These are phyloP conservation scores for Gambusia holbrooki DNA, from an alignment of 2,113 vertebrate genomes.

Conservation along the genomic window DNA sequence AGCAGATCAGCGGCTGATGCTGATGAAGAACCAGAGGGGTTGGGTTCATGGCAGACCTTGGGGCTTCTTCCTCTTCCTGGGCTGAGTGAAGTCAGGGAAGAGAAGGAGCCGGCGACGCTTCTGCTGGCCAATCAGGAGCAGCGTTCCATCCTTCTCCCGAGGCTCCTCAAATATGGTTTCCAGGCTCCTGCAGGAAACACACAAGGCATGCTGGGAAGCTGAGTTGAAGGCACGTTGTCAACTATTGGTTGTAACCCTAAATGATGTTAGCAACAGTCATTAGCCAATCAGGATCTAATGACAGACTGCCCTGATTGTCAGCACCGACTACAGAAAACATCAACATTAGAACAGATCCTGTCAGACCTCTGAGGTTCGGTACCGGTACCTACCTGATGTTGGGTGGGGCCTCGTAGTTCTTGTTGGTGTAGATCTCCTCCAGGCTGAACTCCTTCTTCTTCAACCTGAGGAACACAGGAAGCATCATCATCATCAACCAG, in stretches of 20 bases:
- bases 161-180: constrained; percentile 98
- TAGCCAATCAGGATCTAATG: no score
- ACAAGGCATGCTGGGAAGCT: constrained; percentile 33
- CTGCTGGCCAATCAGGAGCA: constrained; percentile 91
- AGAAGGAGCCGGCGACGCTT: constrained; percentile 91
- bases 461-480: constrained; percentile 74
- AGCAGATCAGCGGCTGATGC: not conserved
- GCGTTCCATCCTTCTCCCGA: constrained; percentile 88
- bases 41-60: constrained; percentile 54
- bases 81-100: constrained; percentile 93
- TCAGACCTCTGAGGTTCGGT: no score
- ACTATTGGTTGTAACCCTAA: no score
- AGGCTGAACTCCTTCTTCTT: constrained; percentile 98
- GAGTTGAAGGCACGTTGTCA: no score
- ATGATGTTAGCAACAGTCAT: no score
- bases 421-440: constrained; percentile 98
- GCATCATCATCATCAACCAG: not conserved
- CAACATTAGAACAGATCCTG: no score
- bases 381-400: constrained; percentile 83
- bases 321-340: no score
- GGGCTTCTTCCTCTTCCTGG: constrained; percentile 84
- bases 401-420: constrained; percentile 93
- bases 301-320: no score
- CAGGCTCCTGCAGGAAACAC: constrained; percentile 81
- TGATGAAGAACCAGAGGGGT: not conserved